phyloP scores from a whole-genome alignment of 2,113 vertebrate genomes.

The Etheostoma spectabile region DNA sequence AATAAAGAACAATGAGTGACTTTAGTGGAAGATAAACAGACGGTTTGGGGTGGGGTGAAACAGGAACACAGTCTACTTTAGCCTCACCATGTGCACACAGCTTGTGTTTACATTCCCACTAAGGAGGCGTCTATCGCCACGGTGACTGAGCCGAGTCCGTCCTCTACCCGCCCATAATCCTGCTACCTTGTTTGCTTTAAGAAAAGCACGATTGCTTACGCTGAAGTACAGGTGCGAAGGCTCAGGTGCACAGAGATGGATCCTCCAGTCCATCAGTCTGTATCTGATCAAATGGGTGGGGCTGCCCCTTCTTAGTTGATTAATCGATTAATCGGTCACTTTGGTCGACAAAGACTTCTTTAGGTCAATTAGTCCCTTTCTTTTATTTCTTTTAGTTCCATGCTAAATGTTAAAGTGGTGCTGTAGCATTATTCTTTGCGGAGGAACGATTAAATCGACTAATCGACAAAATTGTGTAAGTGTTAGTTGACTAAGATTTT shows the following conservation, averaged over 20 bases:
- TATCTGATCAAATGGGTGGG: no score
- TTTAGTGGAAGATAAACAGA: neutral
- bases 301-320: no score
- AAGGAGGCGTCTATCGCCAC: conserved; percentile 2
- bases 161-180: conserved; percentile 10
- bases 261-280: neutral
- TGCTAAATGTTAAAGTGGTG: no score
- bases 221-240: conserved; percentile 2
- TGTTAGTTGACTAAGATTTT: no score
- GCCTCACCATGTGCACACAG: conserved; percentile 52
- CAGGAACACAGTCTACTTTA: neutral
- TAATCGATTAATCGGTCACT: no score
- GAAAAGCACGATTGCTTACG: conserved; percentile 6
- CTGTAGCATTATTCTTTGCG: no score
- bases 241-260: conserved; percentile 3
- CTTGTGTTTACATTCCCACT: conserved; percentile 29
- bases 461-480: no score
- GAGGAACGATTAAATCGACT: no score
- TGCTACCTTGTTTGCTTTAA: conserved; percentile 34
- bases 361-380: no score
- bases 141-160: neutral
- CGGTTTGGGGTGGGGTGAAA: no score
- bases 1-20: neutral
- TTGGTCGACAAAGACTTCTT: no score
- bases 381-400: no score